These are phyloP conservation scores for Poeciliopsis paucimaculata DNA, from an alignment of 2,797 vertebrate species.

Conservation along the genomic window DNA sequence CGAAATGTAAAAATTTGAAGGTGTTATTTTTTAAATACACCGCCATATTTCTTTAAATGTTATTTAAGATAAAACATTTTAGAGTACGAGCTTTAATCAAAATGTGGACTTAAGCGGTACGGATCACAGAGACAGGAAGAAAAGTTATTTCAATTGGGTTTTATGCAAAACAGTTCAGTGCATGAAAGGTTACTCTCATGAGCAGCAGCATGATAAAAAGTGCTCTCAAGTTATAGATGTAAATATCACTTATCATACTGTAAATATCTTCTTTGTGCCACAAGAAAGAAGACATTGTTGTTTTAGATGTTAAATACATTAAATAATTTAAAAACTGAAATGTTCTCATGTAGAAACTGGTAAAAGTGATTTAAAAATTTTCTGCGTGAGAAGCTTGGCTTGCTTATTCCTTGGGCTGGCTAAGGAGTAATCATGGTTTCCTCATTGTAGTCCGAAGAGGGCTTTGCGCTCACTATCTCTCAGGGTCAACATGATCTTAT, in stretches of 20 bases:
- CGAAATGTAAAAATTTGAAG: too few relatives aligned
- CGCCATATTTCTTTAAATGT: not conserved
- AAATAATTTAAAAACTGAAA: not conserved
- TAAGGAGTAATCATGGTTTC: not conserved
- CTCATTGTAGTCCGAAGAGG: slow-evolving; percentile 11
- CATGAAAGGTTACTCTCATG: not conserved
- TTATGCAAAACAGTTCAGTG: not conserved
- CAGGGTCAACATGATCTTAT: slow-evolving; percentile 32
- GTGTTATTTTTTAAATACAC: not conserved
- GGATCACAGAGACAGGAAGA: not conserved
- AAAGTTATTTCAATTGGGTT: not conserved
- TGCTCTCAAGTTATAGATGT: not conserved
- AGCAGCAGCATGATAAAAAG: not conserved
- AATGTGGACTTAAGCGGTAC: not conserved
- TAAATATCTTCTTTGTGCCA: not conserved
- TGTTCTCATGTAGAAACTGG: not conserved
- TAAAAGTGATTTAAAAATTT: not conserved
- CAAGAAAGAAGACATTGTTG: not conserved
- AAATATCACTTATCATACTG: not conserved
- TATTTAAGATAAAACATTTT: not conserved
- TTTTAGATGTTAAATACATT: not conserved
- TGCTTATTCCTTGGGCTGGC: not conserved
- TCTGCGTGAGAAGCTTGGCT: not conserved
- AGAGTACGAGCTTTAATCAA: not conserved
- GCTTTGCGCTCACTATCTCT: slow-evolving; percentile 1